Base-by-base conservation (phyloP, 2,113 vertebrate genomes). In the Aspidoscelis tigris region DNA sequence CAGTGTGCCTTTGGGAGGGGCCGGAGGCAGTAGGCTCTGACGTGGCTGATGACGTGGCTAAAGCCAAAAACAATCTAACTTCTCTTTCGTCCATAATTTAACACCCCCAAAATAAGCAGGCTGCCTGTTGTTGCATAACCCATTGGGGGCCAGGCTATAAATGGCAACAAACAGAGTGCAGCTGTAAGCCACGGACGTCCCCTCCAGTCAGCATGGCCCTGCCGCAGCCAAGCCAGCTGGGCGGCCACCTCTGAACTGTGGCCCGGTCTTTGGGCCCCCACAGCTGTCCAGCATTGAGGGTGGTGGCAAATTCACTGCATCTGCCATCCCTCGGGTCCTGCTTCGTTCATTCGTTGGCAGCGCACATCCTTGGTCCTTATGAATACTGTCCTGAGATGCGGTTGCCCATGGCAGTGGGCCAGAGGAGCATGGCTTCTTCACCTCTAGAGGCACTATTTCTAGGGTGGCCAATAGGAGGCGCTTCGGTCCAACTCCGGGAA, bases 71-170 rank as follows among this genome's bases (percentile, higher is more conserved):
- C 89, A 86, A 84, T 61, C 64, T 61, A 85, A 79, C 88, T 93
- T 92, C 77, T 84, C 90, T 91, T 89, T 87, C 84, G 65, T 88
- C 88, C 91, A 91, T 89, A 93, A 94, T 92, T 86, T 88, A 79
- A 93, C 90, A 90, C 90, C 92, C 80, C 91, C 89, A 87, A 92
- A 94, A 93, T 92, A 94, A 93, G 88, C 92, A 86, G 33, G 91
- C 83, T 82, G 61, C 87, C 33, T 58, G 26, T 20, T n/a, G 85
- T 20, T 47, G 86, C 75, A 26, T 73, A 84, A 87, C 87, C 71
- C 81, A 76, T 80, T 44, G 82, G 72, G 87, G 74, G 41, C 81
- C 47, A 0, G 73, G 84, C 83, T 87, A 91, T 86, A 93, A 90
- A 92, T 61, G 86, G 92, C 86, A 90, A 87, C 83, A 69, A 24